Percentiles rank a stretch among this genome's conserved stretches.
phyloP scores from a whole-genome alignment of 2,888 invertebrate genomes.

The Amphipoea lucens region DNA sequence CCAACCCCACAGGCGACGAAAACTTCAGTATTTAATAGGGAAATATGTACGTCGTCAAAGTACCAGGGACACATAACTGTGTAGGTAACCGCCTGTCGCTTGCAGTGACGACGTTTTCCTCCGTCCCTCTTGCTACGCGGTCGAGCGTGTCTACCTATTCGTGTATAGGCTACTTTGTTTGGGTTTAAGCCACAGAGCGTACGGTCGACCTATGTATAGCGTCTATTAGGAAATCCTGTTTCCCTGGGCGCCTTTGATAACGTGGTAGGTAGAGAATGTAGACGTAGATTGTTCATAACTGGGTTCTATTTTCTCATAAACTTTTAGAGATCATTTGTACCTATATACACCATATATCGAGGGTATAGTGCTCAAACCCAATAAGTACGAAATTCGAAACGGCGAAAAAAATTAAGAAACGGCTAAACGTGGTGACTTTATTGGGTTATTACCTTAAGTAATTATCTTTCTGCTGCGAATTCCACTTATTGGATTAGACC shows the following conservation, averaged over 20 bases:
- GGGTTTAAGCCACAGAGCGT: conserved; percentile 15
- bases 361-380: no score
- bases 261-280: background rate
- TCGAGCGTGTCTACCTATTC: conserved; percentile 23
- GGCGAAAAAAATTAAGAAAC: no score
- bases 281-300: background rate
- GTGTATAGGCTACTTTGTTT: conserved; percentile 36
- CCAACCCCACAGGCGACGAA: background rate
- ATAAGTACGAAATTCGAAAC: no score
- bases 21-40: conserved; percentile 26
- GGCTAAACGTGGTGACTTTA: no score
- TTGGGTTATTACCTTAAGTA: no score
- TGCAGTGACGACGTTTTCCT: conserved; percentile 40
- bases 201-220: background rate
- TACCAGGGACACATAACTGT: conserved; percentile 34
- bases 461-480: no score
- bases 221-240: conserved; percentile 12
- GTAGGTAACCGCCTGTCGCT: conserved; percentile 51
- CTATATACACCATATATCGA: no score
- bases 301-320: background rate
- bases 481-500: no score
- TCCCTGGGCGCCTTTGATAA: conserved; percentile 12
- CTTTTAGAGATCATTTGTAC: background rate
- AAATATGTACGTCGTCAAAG: conserved; percentile 7
- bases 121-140: conserved; percentile 15